Base-by-base conservation (phyloP, 2,888 invertebrate species). In the Polyommatus icarus region DNA sequence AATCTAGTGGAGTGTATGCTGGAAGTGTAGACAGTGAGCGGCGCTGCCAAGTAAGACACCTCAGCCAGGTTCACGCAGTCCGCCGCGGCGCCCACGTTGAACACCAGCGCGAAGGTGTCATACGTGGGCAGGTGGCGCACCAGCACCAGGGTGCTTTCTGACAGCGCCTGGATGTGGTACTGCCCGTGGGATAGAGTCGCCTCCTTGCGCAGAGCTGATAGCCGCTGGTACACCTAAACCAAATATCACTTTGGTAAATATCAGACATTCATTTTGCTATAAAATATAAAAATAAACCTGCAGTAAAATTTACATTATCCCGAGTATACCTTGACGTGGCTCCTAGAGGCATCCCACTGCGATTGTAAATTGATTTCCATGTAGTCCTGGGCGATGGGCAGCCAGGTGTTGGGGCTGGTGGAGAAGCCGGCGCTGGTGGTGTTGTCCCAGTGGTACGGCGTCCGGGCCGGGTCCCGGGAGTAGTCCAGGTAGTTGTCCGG, bases 361-460 rank as follows among this genome's bases (percentile, higher is more conserved):
- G 91, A 67, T 88, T 92, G 46, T 95, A 91, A 77, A 86, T 97
- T 97, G 12, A 95, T 86, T 12, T 89, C 91, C 80, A 82, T 83
- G 84, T 95, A 96, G 84, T 96, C 95, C 0, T 93, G 86, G 79
- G 96, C 94, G 0, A 97, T 93, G 0, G 97, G 97, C 10, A 97
- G 85, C 97, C 97, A 97, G 0, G 96, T 95, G 0, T 83, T 84
- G 0, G 86, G 87, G 3, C 84, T 90, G 0, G 88, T 92, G 0
- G 96, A 95, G 85, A 97, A 97, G 0, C 96, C 96, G 40, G 95
- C 95, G 78, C 91, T 95, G 0, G 86, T 89, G 0, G 91, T 85
- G 77, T 89, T 85, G 83, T 95, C 90, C 96, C 96, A 96, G 80
- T 96, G 96, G 86, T 92, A 96, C 0, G 96, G 96, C 0, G 96